phyloP scores from a whole-genome alignment of 2,113 vertebrate species.

The Hirundichthys speculiger region DNA sequence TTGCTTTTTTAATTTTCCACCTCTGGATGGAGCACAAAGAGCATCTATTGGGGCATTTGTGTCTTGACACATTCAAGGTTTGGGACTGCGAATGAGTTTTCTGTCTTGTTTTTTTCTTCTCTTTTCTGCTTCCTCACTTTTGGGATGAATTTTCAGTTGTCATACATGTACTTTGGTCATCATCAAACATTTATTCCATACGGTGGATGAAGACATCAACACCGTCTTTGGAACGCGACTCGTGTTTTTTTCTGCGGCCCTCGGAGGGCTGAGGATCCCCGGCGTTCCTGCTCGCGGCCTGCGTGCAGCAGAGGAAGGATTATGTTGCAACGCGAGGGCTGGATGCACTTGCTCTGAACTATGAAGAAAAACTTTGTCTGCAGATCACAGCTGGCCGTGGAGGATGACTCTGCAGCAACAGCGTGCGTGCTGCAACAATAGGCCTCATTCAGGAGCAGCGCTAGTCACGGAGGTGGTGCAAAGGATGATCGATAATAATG shows the following conservation, averaged over 20 bases:
- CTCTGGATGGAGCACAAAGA: constrained; percentile 27
- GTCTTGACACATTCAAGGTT: constrained; percentile 16
- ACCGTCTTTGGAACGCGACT: not conserved
- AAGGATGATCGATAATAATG: constrained; percentile 45
- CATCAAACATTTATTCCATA: not conserved
- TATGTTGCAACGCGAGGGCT: not conserved
- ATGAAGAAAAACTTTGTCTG: constrained; percentile 39
- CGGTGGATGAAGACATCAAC: not conserved
- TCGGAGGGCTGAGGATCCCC: not conserved
- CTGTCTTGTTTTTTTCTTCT: no score
- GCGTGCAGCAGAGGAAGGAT: not conserved
- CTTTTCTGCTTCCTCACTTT: no score
- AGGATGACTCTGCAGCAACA: constrained; percentile 37
- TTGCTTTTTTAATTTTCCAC: constrained; percentile 20
- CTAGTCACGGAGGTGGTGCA: constrained; percentile 37
- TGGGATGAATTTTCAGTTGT: constrained; percentile 7
- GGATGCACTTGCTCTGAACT: not conserved
- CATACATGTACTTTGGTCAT: not conserved
- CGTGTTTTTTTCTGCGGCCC: not conserved
- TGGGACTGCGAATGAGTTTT: constrained; percentile 24
- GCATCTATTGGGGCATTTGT: constrained; percentile 35
- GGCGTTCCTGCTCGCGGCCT: not conserved
- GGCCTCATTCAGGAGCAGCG: constrained; percentile 57
- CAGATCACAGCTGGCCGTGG: constrained; percentile 1
- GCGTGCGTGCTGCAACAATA: constrained; percentile 42